A percentile compares a stretch with the other conserved stretches of the same genome.
Conservation (phyloP, 1,140 invertebrate genomes). For the Oryzaephilus surinamensis region DNA sequence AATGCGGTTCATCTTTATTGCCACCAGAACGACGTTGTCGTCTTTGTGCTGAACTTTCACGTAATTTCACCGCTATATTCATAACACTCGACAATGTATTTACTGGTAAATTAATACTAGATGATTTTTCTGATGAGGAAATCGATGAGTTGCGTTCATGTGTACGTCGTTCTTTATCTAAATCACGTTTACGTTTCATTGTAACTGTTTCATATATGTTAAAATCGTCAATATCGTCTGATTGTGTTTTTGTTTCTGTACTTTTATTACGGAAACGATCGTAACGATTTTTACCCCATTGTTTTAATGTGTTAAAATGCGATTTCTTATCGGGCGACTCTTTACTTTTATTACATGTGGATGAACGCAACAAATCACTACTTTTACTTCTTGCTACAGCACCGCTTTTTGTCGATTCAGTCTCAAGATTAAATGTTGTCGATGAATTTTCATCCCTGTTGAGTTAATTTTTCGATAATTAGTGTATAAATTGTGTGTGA, state of each 20-base stretch:
- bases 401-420: constrained; percentile 11
- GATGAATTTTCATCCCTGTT: constrained; percentile 26
- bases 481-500: too few relatives aligned
- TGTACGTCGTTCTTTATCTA: constrained; percentile 40
- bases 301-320: constrained; percentile 68
- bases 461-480: too few relatives aligned
- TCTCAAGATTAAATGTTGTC: constrained; percentile 13
- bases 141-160: constrained; percentile 62
- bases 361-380: constrained; percentile 51
- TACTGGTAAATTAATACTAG: constrained; percentile 45
- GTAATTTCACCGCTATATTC: constrained; percentile 54
- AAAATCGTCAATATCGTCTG: constrained; percentile 43
- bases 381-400: constrained; percentile 44
- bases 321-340: constrained; percentile 55
- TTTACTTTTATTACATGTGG: constrained; percentile 37
- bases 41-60: constrained; percentile 55
- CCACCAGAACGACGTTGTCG: constrained; percentile 45
- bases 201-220: constrained; percentile 55
- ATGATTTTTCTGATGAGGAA: constrained; percentile 56
- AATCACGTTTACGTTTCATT: constrained; percentile 42
- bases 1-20: constrained; percentile 59
- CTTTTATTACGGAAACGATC: constrained; percentile 57
- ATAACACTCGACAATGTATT: constrained; percentile 43
- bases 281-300: constrained; percentile 69
- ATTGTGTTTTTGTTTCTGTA: constrained; percentile 21